Conservation (phyloP, 2,797 vertebrate species). For the Kryptolebias ocellatus region DNA sequence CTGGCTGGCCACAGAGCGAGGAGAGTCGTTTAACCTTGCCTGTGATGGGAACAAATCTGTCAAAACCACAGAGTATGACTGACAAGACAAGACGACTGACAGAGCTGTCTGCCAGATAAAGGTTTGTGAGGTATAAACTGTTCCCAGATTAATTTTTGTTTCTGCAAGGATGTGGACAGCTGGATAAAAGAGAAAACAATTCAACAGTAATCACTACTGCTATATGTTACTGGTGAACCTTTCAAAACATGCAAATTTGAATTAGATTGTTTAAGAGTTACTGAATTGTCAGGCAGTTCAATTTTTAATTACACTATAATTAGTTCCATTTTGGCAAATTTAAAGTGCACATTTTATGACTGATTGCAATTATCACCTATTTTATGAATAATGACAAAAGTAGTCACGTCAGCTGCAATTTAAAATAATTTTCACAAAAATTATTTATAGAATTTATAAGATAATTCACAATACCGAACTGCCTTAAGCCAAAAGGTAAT, state of each 20-base stretch:
- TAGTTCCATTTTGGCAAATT: too few relatives aligned
- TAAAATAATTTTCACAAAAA: conserved; percentile 5
- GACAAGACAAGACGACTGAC: conserved; percentile 67
- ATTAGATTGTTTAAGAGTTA: not conserved
- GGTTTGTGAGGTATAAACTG: conserved; percentile 31
- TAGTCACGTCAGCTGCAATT: not conserved
- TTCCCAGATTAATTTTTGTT: not conserved
- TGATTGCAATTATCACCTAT: too few relatives aligned
- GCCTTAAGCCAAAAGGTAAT: conserved; percentile 11
- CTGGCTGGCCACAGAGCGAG: conserved; percentile 61
- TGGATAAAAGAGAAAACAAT: not conserved
- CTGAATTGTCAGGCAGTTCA: not conserved
- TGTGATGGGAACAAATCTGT: conserved; percentile 67
- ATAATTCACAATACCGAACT: conserved; percentile 3
- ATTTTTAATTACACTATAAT: not conserved
- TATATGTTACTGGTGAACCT: not conserved
- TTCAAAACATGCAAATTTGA: not conserved
- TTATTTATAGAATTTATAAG: not conserved
- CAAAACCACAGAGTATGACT: conserved; percentile 68
- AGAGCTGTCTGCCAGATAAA: conserved; percentile 64
- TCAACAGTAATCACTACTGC: not conserved
- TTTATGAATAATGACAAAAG: too few relatives aligned
- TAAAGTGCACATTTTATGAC: too few relatives aligned
- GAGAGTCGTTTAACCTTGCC: conserved; percentile 67
- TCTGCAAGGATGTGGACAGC: not conserved